These are phyloP conservation scores for Heteromyza rotundicornis DNA, from an alignment of 2,888 invertebrate species.

Conservation along the genomic window DNA sequence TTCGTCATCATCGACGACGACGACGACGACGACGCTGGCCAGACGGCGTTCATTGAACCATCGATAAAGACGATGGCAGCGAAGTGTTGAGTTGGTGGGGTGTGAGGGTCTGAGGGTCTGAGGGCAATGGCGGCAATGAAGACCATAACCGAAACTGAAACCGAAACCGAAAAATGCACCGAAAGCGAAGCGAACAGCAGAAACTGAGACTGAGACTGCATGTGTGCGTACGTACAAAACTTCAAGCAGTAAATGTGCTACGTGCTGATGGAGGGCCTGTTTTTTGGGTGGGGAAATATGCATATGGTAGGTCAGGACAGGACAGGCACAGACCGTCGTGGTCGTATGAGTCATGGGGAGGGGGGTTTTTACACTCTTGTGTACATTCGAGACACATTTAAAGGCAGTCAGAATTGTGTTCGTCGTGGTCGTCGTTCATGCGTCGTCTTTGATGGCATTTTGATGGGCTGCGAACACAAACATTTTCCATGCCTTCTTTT, in stretches of 20 bases:
- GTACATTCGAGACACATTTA: not conserved
- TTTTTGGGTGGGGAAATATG: too few species aligned
- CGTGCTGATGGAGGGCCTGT: too few species aligned
- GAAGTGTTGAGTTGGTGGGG: not conserved
- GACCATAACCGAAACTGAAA: conserved; percentile 21
- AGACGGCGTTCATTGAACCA: conserved; percentile 23
- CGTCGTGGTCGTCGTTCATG: not conserved
- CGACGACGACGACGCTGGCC: conserved; percentile 15
- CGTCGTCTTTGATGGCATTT: conserved; percentile 5
- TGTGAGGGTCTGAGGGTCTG: not conserved
- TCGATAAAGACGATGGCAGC: conserved; percentile 19
- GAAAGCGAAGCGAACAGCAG: conserved; percentile 10
- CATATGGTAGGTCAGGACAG: too few species aligned
- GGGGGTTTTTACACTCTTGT: not conserved
- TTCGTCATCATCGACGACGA: conserved; percentile 9
- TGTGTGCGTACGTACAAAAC: not conserved
- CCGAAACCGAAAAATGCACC: conserved; percentile 26
- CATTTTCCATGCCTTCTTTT: not conserved
- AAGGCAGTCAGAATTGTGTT: not conserved
- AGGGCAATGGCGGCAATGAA: conserved; percentile 17
- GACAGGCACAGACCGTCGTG: too few species aligned
- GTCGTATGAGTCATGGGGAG: too few species aligned
- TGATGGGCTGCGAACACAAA: not conserved
- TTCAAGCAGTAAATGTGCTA: too few species aligned
- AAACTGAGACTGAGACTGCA: not conserved